Evolutionary conservation across 2,888 invertebrate species (phyloP).

Genomic region (Mythimna impura): DNA sequence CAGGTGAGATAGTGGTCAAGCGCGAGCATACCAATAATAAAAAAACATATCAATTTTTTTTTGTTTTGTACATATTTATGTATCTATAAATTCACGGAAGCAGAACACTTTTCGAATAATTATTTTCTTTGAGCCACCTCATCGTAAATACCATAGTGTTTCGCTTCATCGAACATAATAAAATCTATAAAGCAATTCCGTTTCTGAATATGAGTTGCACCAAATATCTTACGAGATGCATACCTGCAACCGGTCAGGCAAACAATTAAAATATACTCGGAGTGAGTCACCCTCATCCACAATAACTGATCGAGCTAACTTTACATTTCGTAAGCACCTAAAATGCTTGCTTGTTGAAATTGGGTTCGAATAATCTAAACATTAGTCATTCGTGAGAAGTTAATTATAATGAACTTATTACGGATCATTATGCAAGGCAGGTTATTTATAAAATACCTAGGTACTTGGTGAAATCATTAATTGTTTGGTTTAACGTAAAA

Average conservation of each 20-base stretch:
- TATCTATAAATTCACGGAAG: background rate
- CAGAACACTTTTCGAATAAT: background rate
- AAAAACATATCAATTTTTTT: no score
- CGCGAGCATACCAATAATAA: no score
- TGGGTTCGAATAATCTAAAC: constrained; percentile 42
- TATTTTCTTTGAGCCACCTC: background rate
- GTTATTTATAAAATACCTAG: background rate
- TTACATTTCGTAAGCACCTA: constrained; percentile 54
- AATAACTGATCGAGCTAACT: constrained; percentile 50
- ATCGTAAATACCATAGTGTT: background rate
- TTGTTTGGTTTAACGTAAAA: no score
- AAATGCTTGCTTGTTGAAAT: constrained; percentile 45
- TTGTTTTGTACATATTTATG: background rate
- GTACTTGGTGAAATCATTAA: no score
- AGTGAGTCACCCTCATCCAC: constrained; percentile 64
- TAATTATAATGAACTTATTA: constrained; percentile 10
- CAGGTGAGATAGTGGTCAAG: no score
- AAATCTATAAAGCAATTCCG: background rate
- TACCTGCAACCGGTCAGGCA: constrained; percentile 50
- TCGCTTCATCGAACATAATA: background rate
- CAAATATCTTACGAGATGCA: constrained; percentile 49
- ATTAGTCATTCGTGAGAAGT: constrained; percentile 54
- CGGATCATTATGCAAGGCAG: constrained; percentile 19
- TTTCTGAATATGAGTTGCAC: constrained; percentile 24
- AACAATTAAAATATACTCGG: constrained; percentile 67